Evolutionary conservation across 2,113 vertebrate genomes (phyloP).

Genomic region (Capreolus pygargus): DNA sequence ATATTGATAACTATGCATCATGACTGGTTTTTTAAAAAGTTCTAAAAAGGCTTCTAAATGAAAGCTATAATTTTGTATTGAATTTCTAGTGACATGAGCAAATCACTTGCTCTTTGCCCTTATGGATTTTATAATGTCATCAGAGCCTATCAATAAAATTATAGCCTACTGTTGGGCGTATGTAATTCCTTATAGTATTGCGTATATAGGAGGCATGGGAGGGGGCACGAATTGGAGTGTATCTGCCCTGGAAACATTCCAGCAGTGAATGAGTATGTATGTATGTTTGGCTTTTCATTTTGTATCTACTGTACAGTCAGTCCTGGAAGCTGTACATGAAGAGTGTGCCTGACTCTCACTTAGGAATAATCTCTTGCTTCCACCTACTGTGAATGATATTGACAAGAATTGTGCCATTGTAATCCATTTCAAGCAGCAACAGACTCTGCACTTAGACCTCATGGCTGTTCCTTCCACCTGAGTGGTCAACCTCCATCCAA

Average conservation of each 20-base stretch:
- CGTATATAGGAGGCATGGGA: not conserved
- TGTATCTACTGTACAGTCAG: not conserved
- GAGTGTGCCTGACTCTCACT: not conserved
- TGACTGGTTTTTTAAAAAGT: not conserved
- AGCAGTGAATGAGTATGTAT: not conserved
- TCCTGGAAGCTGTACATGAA: not conserved
- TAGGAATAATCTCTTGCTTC: not conserved
- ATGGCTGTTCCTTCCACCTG: not conserved
- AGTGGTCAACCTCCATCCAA: not conserved
- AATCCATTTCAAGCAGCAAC: conserved; percentile 21
- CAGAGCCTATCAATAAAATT: conserved; percentile 65
- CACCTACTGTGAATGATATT: conserved; percentile 50
- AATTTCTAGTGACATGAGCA: conserved; percentile 59
- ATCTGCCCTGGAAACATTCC: not conserved
- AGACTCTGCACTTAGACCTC: not conserved
- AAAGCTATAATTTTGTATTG: conserved; percentile 67
- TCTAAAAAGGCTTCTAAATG: conserved; percentile 51
- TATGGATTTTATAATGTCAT: conserved; percentile 69
- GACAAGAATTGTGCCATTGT: conserved; percentile 35
- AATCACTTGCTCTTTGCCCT: conserved; percentile 66
- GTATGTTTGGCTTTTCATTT: not conserved
- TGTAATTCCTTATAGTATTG: not conserved
- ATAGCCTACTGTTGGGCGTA: conserved; percentile 21
- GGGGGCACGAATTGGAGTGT: not conserved
- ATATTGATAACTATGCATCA: conserved; percentile 44